Evolutionary conservation across 2,797 vertebrate genomes (phyloP).

Genomic region (Anabas testudineus): DNA sequence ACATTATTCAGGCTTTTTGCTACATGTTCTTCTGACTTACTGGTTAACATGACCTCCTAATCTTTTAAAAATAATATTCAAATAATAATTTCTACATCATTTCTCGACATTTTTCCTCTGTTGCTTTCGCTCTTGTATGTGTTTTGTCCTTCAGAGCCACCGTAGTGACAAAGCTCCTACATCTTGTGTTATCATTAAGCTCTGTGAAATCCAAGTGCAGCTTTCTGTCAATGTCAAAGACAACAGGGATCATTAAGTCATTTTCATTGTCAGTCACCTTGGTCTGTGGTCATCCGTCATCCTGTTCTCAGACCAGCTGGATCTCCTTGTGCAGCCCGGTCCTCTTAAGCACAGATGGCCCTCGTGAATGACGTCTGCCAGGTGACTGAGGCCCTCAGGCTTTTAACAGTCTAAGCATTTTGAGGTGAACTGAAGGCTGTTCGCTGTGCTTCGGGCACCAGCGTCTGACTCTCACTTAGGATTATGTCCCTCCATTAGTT

Average conservation of each 20-base stretch:
- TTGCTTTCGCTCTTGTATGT: no score
- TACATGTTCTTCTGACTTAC: no score
- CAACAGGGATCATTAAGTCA: slow-evolving; percentile 7
- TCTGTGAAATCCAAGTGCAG: slow-evolving; percentile 14
- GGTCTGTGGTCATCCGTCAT: background rate
- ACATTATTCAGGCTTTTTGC: no score
- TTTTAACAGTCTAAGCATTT: slow-evolving; percentile 58
- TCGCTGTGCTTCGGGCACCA: slow-evolving; percentile 48
- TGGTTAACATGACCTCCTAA: no score
- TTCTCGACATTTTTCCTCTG: no score
- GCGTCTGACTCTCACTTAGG: slow-evolving; percentile 74
- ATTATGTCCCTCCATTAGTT: slow-evolving; percentile 83
- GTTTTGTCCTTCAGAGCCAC: slow-evolving; percentile 3
- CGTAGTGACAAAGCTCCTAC: background rate
- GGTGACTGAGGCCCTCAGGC: slow-evolving; percentile 32
- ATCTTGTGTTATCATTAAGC: background rate
- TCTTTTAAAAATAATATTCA: no score
- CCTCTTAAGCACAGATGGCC: slow-evolving; percentile 48
- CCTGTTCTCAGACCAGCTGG: slow-evolving; percentile 27
- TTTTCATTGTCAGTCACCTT: slow-evolving; percentile 5
- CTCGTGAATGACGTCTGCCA: slow-evolving; percentile 41
- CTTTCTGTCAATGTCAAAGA: slow-evolving; percentile 34
- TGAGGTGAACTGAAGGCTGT: slow-evolving; percentile 61
- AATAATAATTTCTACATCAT: no score
- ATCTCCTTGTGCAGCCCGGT: background rate